Percentiles rank a stretch among this genome's conserved stretches.
These are phyloP conservation scores for Morpho helenor DNA, from an alignment of 2,888 invertebrate genomes.

Conservation along the genomic window DNA sequence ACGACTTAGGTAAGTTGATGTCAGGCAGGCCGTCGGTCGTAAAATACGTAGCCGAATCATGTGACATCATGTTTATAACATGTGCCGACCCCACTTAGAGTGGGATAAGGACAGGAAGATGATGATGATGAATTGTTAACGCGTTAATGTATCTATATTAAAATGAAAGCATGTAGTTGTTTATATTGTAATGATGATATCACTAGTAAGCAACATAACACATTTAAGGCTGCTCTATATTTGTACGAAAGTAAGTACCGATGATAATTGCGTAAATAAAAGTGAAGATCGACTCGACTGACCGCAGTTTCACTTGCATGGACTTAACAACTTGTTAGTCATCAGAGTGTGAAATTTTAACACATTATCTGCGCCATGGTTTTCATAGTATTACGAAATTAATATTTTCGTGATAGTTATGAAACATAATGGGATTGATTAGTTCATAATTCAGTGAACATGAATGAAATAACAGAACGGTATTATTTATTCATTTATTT, in stretches of 20 bases:
- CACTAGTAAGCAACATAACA: background rate
- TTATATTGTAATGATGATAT: constrained; percentile 8
- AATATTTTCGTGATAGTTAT: background rate
- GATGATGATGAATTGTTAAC: too few species aligned
- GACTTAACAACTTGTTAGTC: constrained; percentile 18
- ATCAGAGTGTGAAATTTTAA: constrained; percentile 15
- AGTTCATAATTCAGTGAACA: too few species aligned
- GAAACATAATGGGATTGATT: background rate
- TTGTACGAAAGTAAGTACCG: background rate
- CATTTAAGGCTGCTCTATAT: background rate
- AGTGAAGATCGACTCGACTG: constrained; percentile 20
- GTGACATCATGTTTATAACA: too few species aligned
- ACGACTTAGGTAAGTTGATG: too few species aligned
- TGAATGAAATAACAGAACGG: too few species aligned
- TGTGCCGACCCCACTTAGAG: too few species aligned
- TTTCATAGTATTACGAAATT: constrained; percentile 4
- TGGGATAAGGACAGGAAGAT: too few species aligned
- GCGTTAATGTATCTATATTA: too few species aligned
- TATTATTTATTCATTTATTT: too few species aligned
- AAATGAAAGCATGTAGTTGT: background rate
- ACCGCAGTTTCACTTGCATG: constrained; percentile 19
- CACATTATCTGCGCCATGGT: constrained; percentile 4
- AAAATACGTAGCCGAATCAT: too few species aligned
- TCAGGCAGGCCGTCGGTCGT: too few species aligned
- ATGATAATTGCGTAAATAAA: constrained; percentile 19